Evolutionary conservation across 2,797 vertebrate species (phyloP).

Genomic region (Momotus momota): DNA sequence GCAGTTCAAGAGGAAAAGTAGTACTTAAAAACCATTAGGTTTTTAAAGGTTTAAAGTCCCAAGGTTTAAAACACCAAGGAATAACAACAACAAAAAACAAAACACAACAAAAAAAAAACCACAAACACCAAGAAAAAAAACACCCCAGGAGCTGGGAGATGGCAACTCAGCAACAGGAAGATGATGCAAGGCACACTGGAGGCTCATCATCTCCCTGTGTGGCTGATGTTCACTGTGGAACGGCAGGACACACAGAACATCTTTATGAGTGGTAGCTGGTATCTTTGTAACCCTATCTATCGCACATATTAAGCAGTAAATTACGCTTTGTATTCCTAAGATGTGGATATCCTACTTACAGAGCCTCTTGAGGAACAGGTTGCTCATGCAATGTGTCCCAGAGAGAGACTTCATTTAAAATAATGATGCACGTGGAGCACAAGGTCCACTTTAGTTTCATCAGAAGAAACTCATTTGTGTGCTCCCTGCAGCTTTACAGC

Average conservation of each 20-base stretch:
- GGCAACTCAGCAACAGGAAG: not conserved
- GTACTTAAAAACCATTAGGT: not conserved
- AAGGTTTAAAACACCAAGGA: not conserved
- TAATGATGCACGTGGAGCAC: not conserved
- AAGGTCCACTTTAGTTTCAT: not conserved
- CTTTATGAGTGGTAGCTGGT: not conserved
- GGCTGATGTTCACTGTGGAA: not conserved
- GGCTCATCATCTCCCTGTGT: fast-evolving
- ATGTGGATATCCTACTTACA: not conserved
- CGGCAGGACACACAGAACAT: not conserved
- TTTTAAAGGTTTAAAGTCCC: not conserved
- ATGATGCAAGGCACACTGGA: not conserved
- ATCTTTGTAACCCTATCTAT: not conserved
- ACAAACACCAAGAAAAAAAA: not conserved
- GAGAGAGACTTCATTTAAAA: not conserved
- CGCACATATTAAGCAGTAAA: not conserved
- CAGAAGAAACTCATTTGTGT: not conserved
- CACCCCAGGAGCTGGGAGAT: not conserved
- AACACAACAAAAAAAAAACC: too few relatives aligned
- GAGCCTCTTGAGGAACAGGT: not conserved
- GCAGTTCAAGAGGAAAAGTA: not conserved
- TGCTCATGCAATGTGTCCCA: not conserved
- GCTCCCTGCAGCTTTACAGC: not conserved
- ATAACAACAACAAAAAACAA: too few relatives aligned
- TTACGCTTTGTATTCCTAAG: not conserved